phyloP scores from a whole-genome alignment of 2,888 invertebrate genomes.

The Diadromus collaris region DNA sequence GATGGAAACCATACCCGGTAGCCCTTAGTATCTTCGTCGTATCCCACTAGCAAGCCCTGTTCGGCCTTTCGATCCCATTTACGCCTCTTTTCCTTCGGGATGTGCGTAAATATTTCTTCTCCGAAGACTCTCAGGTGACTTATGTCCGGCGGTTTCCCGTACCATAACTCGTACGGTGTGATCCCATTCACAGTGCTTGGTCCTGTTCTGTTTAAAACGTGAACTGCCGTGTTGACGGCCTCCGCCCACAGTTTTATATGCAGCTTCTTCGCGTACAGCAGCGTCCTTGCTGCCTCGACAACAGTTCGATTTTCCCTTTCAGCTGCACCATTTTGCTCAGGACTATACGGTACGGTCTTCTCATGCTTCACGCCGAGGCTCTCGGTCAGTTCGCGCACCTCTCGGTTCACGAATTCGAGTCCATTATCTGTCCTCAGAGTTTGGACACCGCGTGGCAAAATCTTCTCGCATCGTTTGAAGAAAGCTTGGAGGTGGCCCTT shows the following conservation, averaged over 20 bases:
- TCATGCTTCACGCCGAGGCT: not conserved
- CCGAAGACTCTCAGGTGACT: conserved; percentile 40
- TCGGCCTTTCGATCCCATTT: conserved; percentile 46
- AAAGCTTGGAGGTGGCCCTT: conserved; percentile 25
- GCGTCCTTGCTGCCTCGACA: not conserved
- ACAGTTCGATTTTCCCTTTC: not conserved
- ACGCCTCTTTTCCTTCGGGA: conserved; percentile 45
- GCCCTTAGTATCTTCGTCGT: conserved; percentile 53
- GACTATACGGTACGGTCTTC: not conserved
- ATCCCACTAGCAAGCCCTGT: conserved; percentile 48
- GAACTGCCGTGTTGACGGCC: conserved; percentile 48
- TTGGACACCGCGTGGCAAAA: conserved; percentile 32
- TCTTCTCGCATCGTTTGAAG: conserved; percentile 30
- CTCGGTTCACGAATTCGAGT: conserved; percentile 57
- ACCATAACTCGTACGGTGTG: conserved; percentile 50
- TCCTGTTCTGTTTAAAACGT: conserved; percentile 41
- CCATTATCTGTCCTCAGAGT: conserved; percentile 61
- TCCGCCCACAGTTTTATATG: conserved; percentile 68
- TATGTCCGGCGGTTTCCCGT: conserved; percentile 16
- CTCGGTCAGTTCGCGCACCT: conserved; percentile 35
- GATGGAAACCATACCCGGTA: conserved; percentile 48
- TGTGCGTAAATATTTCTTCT: conserved; percentile 35
- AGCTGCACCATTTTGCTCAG: not conserved
- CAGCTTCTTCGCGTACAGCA: not conserved
- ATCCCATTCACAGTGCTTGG: conserved; percentile 25